A percentile compares a stretch with the other conserved stretches of the same genome.
These are phyloP conservation scores for Archips crataeganus DNA, from an alignment of 2,888 invertebrate species.

Conservation along the genomic window DNA sequence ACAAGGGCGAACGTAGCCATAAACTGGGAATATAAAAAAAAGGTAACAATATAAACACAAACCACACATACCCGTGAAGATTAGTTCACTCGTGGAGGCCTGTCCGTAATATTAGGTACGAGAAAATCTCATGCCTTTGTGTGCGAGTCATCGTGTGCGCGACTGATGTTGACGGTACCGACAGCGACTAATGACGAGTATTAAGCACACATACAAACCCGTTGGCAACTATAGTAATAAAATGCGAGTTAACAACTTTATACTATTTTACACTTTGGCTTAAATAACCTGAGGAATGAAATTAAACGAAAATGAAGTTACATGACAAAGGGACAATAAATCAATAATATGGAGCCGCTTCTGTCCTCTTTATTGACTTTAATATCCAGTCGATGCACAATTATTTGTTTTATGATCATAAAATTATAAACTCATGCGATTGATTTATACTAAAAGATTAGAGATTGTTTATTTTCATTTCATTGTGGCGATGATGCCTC, in stretches of 20 bases:
- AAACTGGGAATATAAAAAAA: slow-evolving; percentile 54
- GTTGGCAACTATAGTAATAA: no score
- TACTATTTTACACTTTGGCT: no score
- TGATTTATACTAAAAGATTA: slow-evolving; percentile 21
- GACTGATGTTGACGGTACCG: no score
- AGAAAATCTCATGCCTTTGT: no score
- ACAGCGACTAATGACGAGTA: no score
- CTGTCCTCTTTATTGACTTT: slow-evolving; percentile 20
- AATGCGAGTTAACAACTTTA: no score
- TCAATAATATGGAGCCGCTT: slow-evolving; percentile 5
- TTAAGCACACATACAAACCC: no score
- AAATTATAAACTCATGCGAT: slow-evolving; percentile 9
- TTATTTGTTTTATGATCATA: slow-evolving; percentile 30
- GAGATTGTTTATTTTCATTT: slow-evolving; percentile 33
- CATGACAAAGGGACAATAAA: not conserved
- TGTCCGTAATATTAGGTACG: no score
- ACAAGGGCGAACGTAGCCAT: slow-evolving; percentile 69
- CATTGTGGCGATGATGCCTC: slow-evolving; percentile 26
- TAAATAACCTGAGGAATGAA: not conserved
- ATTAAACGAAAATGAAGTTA: not conserved
- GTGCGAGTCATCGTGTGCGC: no score
- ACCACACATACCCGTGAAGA: no score
- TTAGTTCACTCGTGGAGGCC: no score
- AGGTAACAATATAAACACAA: no score
- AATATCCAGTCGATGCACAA: not conserved